A percentile compares a stretch with the other conserved stretches of the same genome.
phyloP scores from a whole-genome alignment of 2,888 invertebrate genomes.

The Bimastos eiseni region DNA sequence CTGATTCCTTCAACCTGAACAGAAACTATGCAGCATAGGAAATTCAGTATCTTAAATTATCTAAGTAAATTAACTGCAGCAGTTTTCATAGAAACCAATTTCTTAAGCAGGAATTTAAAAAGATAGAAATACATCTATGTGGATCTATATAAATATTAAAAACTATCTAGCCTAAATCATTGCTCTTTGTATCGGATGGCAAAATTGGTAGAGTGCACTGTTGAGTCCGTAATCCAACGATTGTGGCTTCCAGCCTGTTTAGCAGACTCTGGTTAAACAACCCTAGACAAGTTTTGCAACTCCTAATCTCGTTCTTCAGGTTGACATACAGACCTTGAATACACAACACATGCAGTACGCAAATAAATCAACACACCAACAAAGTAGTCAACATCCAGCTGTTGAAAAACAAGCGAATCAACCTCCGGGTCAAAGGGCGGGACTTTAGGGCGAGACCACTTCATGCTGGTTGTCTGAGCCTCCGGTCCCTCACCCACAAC shows the following conservation, averaged over 20 bases:
- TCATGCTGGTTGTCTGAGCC: conserved; percentile 45
- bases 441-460: conserved; percentile 75
- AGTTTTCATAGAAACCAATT: neutral
- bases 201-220: neutral
- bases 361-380: conserved; percentile 64
- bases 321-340: neutral
- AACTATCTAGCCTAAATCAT: neutral
- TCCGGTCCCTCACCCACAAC: conserved; percentile 56
- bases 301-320: neutral
- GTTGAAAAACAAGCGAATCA: conserved; percentile 82
- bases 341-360: neutral
- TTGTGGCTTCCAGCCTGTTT: neutral
- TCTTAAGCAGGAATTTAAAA: neutral
- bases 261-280: neutral
- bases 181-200: neutral
- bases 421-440: conserved; percentile 72
- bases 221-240: neutral
- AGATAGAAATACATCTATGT: neutral
- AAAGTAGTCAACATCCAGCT: conserved; percentile 90
- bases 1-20: neutral
- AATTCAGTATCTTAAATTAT: neutral
- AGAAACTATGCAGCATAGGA: neutral
- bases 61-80: neutral
- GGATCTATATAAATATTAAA: neutral
- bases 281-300: neutral